These are phyloP conservation scores for Gobio occitaniae DNA, from an alignment of 2,797 vertebrate genomes.

Conservation along the genomic window DNA sequence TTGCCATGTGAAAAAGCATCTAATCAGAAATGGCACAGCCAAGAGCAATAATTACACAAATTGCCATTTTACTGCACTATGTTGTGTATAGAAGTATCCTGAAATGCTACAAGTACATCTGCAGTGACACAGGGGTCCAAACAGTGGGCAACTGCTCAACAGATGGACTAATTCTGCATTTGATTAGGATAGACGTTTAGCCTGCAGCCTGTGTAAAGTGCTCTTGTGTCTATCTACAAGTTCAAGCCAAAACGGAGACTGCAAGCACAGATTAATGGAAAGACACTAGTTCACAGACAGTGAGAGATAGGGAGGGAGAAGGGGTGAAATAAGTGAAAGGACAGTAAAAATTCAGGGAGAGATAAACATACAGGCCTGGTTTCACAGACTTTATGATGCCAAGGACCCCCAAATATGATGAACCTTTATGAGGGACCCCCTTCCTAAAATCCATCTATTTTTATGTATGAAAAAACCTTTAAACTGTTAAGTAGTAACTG, in stretches of 20 bases:
- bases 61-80: constrained; percentile 34
- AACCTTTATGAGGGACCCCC: no score
- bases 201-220: constrained; percentile 50
- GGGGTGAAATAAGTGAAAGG: background rate
- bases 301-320: background rate
- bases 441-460: no score
- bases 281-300: constrained; percentile 9
- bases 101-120: constrained; percentile 38
- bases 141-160: constrained; percentile 57
- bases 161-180: constrained; percentile 60
- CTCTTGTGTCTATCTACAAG: constrained; percentile 30
- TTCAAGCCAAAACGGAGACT: constrained; percentile 45
- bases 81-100: constrained; percentile 13
- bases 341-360: background rate
- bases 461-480: no score
- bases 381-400: no score
- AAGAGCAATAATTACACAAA: constrained; percentile 1
- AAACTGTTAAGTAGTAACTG: no score
- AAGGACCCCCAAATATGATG: no score
- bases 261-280: constrained; percentile 31
- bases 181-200: constrained; percentile 56
- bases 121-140: constrained; percentile 40
- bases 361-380: background rate
- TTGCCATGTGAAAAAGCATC: constrained; percentile 14
- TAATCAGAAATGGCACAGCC: background rate